Evolutionary conservation across 2,113 vertebrate species (phyloP), one percentile per base, ranked within the genome.

Genomic region (Himantopus leucocephalus): DNA sequence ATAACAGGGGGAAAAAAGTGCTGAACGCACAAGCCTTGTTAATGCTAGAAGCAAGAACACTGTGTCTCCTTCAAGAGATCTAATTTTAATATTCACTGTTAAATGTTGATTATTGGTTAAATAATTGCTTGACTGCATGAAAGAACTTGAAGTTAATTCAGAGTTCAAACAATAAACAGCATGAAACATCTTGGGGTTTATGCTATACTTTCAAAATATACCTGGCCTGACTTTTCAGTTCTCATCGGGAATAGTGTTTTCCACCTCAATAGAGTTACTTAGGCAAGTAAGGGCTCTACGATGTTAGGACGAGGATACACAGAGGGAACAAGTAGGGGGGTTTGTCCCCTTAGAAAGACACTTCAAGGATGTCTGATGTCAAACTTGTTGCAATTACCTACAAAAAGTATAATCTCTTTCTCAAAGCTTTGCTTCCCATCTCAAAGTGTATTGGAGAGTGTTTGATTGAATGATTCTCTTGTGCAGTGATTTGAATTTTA

Each of bases 71-170:
- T 82, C 68, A 30, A 67, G 66, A 60, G 82, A 76, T 80, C 92
- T 92, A 3, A 81, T 92, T 94, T 96, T 82, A 95, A 95, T 87
- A 71, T 90, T 94, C 55, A 13, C 79, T 47, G 80, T 91, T 93
- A 94, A 91, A 60, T 73, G 70, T 85, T 90, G 93, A 81, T 97
- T 92, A 96, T 93, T 91, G 74, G 91, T 76, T 93, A 92, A 96
- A 87, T 95, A 95, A 94, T 93, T 91, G 56, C 88, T 87, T 35
- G 80, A 6, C 75, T 80, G 53, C 27, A 1, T 74, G 75, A 78
- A 93, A 77, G 47, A 48, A 66, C 37, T 73, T 90, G 83, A 94
- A 73, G 41, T 55, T 76, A 66, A 60, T 91, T 95, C 2, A 1
- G 88, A 64, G 85, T 93, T 92, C 59, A 66, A 73, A 63, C 43